Conservation (phyloP, 2,113 vertebrate species). For the Ramphastos sulfuratus region DNA sequence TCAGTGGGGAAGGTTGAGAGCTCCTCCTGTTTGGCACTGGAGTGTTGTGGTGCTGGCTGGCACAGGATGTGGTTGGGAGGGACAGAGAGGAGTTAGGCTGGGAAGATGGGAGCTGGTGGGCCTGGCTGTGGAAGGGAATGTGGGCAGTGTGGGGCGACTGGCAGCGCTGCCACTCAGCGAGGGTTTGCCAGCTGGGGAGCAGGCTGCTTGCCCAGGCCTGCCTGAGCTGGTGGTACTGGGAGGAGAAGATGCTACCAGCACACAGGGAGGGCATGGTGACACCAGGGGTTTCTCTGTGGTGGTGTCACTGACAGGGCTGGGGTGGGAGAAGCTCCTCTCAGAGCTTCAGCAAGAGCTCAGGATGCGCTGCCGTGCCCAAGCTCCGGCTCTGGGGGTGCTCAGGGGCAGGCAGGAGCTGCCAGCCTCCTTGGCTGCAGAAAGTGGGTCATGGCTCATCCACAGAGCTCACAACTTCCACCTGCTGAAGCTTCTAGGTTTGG, state of each 20-base stretch:
- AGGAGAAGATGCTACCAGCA: not conserved
- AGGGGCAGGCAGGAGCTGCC: not conserved
- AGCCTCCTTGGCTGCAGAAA: not conserved
- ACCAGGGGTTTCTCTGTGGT: not conserved
- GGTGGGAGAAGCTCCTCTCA: not conserved
- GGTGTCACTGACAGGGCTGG: not conserved
- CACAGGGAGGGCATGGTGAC: fast-evolving
- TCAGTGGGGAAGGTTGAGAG: not conserved
- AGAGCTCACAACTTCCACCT: not conserved
- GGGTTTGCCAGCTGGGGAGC: not conserved
- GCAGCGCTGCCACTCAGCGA: not conserved
- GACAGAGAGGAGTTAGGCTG: not conserved
- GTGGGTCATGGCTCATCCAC: conserved; percentile 25
- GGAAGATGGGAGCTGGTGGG: not conserved
- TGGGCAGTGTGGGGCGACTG: not conserved
- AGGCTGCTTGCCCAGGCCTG: not conserved
- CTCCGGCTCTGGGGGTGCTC: not conserved
- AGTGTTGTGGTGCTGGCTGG: not conserved
- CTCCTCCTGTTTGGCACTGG: not conserved
- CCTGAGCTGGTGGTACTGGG: not conserved
- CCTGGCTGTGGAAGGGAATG: not conserved
- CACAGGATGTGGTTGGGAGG: fast-evolving
- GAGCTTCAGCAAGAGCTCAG: not conserved
- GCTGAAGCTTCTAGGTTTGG: not conserved
- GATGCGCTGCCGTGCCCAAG: fast-evolving